These are phyloP conservation scores for Pogonomyrmex barbatus DNA, from an alignment of 1,140 invertebrate genomes.

Conservation along the genomic window DNA sequence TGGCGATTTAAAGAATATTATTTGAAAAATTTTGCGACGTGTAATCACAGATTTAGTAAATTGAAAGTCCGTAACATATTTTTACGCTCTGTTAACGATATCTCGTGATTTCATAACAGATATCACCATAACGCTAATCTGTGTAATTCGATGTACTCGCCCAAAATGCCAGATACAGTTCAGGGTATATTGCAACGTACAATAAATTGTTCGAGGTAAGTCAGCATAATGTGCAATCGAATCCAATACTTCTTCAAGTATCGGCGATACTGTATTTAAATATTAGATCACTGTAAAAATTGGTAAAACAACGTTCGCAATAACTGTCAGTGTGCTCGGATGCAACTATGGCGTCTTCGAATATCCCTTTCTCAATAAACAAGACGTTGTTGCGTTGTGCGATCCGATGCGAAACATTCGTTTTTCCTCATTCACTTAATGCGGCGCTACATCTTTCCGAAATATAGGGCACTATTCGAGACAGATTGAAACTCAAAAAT, in stretches of 20 bases:
- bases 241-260: slow-evolving; percentile 29
- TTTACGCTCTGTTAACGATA: slow-evolving; percentile 1
- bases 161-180: slow-evolving; percentile 24
- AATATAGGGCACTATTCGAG: slow-evolving; percentile 29
- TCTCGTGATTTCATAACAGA: neutral
- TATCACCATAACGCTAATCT: slow-evolving; percentile 28
- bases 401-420: slow-evolving; percentile 3
- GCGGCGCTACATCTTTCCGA: slow-evolving; percentile 24
- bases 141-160: slow-evolving; percentile 24
- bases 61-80: neutral
- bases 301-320: neutral
- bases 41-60: slow-evolving; percentile 17
- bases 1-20: slow-evolving; percentile 1
- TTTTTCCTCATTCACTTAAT: slow-evolving; percentile 15
- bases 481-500: slow-evolving; percentile 64
- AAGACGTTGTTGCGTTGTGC: neutral
- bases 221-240: slow-evolving; percentile 29
- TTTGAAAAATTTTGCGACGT: neutral
- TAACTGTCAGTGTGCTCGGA: slow-evolving; percentile 20
- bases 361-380: neutral
- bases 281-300: slow-evolving; percentile 49
- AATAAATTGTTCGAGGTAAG: slow-evolving; percentile 50
- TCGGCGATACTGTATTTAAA: slow-evolving; percentile 23
- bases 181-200: slow-evolving; percentile 27
- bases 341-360: neutral